Conservation (phyloP, 2,888 invertebrate genomes). For the Rhagonycha fulva region DNA sequence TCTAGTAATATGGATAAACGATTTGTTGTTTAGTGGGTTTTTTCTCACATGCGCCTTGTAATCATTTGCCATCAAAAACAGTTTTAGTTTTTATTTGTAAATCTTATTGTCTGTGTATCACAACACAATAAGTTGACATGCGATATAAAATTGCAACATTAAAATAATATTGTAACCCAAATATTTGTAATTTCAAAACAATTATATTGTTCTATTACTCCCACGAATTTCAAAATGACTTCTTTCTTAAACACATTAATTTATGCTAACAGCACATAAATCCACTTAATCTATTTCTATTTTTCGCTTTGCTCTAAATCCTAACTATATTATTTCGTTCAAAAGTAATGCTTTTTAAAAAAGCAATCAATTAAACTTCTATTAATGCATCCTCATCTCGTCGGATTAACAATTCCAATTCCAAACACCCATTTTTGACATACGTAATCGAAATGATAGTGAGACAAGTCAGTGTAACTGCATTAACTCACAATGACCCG, state of each 20-base stretch:
- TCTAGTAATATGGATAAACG: conserved; percentile 15
- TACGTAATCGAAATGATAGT: background rate
- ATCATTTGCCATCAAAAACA: conserved; percentile 25
- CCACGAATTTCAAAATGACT: conserved; percentile 30
- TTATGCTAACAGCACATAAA: conserved; percentile 31
- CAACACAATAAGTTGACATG: conserved; percentile 17
- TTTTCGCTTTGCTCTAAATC: conserved; percentile 41
- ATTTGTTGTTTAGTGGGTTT: conserved; percentile 17
- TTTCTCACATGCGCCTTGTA: conserved; percentile 18
- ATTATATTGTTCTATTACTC: conserved; percentile 30
- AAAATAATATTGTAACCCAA: conserved; percentile 31
- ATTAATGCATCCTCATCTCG: background rate
- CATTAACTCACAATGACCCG: background rate
- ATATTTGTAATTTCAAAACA: conserved; percentile 30
- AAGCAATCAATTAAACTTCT: background rate
- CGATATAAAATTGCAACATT: conserved; percentile 29
- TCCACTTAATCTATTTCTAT: conserved; percentile 31
- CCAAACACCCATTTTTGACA: background rate
- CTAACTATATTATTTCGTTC: conserved; percentile 25
- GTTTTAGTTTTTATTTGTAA: conserved; percentile 23
- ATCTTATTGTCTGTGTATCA: conserved; percentile 21
- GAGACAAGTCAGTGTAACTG: background rate
- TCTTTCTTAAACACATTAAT: conserved; percentile 30
- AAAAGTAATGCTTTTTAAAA: background rate
- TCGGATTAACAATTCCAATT: background rate